These are phyloP conservation scores for Uria aalge DNA, from an alignment of 2,113 vertebrate genomes.

Conservation along the genomic window DNA sequence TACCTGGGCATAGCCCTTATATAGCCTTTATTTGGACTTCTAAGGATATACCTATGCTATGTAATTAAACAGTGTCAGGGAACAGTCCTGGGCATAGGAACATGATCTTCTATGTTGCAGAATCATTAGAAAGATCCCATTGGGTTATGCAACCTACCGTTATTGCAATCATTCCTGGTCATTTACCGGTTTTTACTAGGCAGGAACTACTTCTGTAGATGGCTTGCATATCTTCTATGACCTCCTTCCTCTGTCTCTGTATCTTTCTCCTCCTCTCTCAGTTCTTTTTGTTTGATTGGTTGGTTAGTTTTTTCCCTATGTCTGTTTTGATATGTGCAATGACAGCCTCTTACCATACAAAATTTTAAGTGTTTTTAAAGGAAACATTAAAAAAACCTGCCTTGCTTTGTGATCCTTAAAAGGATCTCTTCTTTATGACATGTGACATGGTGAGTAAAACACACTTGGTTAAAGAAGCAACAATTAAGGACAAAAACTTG, in stretches of 20 bases:
- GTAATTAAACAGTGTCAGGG: not conserved
- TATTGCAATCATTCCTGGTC: not conserved
- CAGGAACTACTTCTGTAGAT: not conserved
- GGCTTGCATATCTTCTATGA: not conserved
- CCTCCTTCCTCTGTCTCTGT: not conserved
- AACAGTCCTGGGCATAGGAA: not conserved
- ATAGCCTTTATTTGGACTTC: not conserved
- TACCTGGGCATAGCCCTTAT: not conserved
- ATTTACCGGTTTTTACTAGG: not conserved
- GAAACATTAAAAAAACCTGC: not conserved
- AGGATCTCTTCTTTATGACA: not conserved
- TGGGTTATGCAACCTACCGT: not conserved
- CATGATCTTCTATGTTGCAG: not conserved
- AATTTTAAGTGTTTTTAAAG: not conserved
- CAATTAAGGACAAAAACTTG: not conserved
- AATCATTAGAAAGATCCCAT: not conserved
- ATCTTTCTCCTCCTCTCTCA: not conserved
- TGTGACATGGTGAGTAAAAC: not conserved
- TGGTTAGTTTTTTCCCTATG: not conserved
- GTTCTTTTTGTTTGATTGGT: not conserved
- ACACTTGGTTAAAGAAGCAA: not conserved
- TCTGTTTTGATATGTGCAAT: not conserved
- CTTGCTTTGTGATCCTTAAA: not conserved
- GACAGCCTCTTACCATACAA: not conserved
- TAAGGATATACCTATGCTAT: not conserved